Evolutionary conservation across 64 coral and sea anemone species (phyloP), one percentile per base, ranked within the genome.

Genomic region (Montipora cactus): DNA sequence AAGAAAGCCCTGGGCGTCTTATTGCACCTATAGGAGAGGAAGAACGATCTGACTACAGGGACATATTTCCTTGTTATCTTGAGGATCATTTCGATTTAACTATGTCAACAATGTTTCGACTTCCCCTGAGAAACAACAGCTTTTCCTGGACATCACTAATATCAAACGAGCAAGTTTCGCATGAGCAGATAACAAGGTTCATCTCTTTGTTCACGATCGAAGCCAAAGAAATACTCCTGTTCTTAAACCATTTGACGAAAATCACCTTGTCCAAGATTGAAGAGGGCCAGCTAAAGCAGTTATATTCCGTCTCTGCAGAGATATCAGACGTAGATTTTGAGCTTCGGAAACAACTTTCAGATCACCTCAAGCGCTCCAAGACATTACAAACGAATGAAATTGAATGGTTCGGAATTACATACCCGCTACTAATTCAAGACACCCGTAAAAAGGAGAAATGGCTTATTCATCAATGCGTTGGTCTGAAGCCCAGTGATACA

Each of bases 381-480:
- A 12, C 11, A 18, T 44, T 83, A 7, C 14, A 64, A 46, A 98
- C 96, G 5, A 66, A 59, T 57, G 81, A 93, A 7, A 92, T 98
- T 64, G 28, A 12, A 25, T 88, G 74, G 81, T 85, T 90, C 67
- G 89, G 75, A 16, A 88, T 98, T 7, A 90, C 75, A 12, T 98
- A 98, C 75, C 80, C 91, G 12, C 61, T 98, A 46, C 79, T 89
- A 8, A 59, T 95, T 46, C 66, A 76, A 58, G 96, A 98, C 5
- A 84, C 37, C 3, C 5, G 14, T 19, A 51, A 16, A 81, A 44
- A 92, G 23, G 91, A 95, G 16, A 90, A 23, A 71, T 98, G 96
- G 96, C 90, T 98, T 12, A 89, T 95, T 78, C 91, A 95, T 76
- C 94, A 95, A 67, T 49, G 64, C 19, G 59, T 95, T 90, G 93